Evolutionary conservation across 1,140 invertebrate genomes (phyloP).

Genomic region (Diorhabda elongata): DNA sequence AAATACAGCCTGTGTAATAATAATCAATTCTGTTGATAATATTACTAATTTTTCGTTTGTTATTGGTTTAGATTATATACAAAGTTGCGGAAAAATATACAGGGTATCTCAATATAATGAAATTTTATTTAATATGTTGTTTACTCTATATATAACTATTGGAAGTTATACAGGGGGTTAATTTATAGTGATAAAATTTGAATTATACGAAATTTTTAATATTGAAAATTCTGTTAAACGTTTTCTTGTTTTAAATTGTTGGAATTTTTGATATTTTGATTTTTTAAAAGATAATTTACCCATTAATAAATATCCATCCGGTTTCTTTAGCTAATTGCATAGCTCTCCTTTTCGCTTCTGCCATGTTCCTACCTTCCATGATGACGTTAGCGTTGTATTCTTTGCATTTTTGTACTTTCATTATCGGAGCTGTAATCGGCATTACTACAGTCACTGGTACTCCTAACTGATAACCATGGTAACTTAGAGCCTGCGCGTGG

Average conservation of each 20-base stretch:
- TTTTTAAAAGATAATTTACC: slow-evolving; percentile 49
- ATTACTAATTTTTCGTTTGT: too few species aligned
- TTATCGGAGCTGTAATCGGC: slow-evolving; percentile 86
- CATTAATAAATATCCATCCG: slow-evolving; percentile 78
- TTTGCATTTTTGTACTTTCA: slow-evolving; percentile 87
- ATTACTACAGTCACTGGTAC: slow-evolving; percentile 91
- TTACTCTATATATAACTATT: not conserved
- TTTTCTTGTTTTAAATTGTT: not conserved
- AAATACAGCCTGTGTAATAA: too few species aligned
- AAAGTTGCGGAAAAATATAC: too few species aligned
- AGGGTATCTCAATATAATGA: too few species aligned
- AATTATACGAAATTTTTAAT: too few species aligned
- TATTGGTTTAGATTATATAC: too few species aligned
- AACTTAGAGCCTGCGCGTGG: slow-evolving; percentile 83
- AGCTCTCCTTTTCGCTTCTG: slow-evolving; percentile 76
- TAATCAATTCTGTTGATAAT: too few species aligned
- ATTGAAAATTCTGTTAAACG: not conserved
- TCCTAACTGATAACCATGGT: slow-evolving; percentile 76
- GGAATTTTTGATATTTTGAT: not conserved
- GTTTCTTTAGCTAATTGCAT: slow-evolving; percentile 69
- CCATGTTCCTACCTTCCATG: slow-evolving; percentile 79
- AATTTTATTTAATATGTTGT: not conserved
- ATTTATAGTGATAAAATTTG: too few species aligned
- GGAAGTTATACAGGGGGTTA: not conserved
- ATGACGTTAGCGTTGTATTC: slow-evolving; percentile 82